Percentiles rank a stretch among this genome's conserved stretches.
These are phyloP conservation scores for Octopus sinensis DNA, from an alignment of 1,140 invertebrate genomes.

Conservation along the genomic window DNA sequence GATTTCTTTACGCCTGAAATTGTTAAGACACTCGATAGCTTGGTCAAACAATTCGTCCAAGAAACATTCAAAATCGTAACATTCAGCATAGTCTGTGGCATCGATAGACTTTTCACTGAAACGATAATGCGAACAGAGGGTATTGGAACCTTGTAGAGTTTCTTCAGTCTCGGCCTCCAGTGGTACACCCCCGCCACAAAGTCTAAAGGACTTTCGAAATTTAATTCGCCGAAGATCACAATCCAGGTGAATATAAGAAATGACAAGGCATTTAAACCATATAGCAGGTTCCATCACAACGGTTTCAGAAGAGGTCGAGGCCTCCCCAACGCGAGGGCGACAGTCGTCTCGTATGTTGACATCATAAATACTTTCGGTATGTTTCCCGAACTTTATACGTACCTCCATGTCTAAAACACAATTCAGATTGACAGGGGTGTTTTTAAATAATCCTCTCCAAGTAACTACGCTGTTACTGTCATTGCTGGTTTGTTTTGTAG, in stretches of 20 bases:
- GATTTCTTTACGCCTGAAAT: background rate
- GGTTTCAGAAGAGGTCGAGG: background rate
- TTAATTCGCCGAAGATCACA: background rate
- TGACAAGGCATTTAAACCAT: conserved; percentile 4
- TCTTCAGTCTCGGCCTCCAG: background rate
- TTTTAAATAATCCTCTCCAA: no score
- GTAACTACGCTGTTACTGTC: no score
- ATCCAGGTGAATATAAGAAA: background rate
- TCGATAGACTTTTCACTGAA: background rate
- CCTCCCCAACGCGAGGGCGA: background rate
- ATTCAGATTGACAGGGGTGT: no score
- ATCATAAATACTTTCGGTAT: background rate
- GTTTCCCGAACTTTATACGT: background rate
- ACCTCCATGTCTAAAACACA: background rate
- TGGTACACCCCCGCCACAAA: background rate
- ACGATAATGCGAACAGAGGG: background rate
- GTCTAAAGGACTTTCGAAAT: background rate
- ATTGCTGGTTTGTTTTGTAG: no score
- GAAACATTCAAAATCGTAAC: conserved; percentile 8
- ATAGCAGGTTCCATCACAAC: conserved; percentile 5
- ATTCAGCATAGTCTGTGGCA: conserved; percentile 1
- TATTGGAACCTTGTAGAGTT: background rate
- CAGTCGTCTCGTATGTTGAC: background rate
- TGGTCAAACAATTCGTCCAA: conserved; percentile 10
- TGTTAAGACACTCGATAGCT: background rate